Conservation (phyloP, 1,140 invertebrate genomes). For the Amyelois transitella region DNA sequence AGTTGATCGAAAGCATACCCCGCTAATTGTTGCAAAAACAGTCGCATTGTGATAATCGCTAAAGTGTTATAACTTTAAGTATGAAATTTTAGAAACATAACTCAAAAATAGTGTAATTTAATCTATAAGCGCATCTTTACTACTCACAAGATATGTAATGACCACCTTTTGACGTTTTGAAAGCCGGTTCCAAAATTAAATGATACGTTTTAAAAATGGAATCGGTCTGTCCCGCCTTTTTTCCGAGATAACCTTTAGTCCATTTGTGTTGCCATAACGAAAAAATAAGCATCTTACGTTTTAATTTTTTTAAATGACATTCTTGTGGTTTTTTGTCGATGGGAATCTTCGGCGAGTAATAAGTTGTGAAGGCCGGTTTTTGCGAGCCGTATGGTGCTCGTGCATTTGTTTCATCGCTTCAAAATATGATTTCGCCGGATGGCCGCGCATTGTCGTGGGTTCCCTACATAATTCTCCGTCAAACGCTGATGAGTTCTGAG, state of each 20-base stretch:
- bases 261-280: constrained; percentile 62
- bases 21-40: constrained; percentile 13
- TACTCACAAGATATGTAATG: constrained; percentile 65
- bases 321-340: constrained; percentile 69
- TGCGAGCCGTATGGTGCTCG: constrained; percentile 55
- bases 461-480: constrained; percentile 42
- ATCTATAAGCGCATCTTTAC: constrained; percentile 48
- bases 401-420: constrained; percentile 39
- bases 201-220: constrained; percentile 75
- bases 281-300: constrained; percentile 65
- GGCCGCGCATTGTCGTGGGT: constrained; percentile 31
- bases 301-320: constrained; percentile 73
- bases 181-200: constrained; percentile 73
- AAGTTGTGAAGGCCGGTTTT: constrained; percentile 49
- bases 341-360: constrained; percentile 59
- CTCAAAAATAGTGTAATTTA: constrained; percentile 35
- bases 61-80: not conserved
- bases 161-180: constrained; percentile 72
- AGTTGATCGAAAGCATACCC: constrained; percentile 22
- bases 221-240: constrained; percentile 72
- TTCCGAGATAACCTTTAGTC: constrained; percentile 72
- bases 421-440: constrained; percentile 31
- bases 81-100: constrained; percentile 10
- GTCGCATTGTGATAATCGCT: not conserved
- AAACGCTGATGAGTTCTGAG: constrained; percentile 45